Percentiles rank a stretch among this genome's conserved stretches.
Conservation (phyloP, 2,113 vertebrate genomes). For the Phalacrocorax aristotelis region DNA sequence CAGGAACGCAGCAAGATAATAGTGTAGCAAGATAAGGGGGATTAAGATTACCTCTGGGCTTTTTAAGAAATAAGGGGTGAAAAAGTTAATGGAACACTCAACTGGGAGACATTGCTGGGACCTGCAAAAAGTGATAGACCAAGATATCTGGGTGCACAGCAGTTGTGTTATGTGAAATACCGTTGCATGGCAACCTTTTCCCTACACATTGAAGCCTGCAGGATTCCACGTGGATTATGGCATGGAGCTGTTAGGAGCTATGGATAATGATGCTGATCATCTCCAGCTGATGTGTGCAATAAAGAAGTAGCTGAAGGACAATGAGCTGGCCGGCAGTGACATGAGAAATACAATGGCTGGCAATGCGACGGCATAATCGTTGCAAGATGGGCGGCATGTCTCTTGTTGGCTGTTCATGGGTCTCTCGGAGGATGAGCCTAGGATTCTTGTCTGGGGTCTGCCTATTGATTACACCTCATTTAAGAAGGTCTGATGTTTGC, state of each 20-base stretch:
- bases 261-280: not conserved
- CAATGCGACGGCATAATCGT: not conserved
- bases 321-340: not conserved
- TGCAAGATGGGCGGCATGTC: not conserved
- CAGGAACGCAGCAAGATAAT: constrained; percentile 18
- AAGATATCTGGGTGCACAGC: not conserved
- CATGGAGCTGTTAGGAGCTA: not conserved
- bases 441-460: not conserved
- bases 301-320: not conserved
- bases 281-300: not conserved
- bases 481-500: not conserved
- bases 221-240: not conserved
- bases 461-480: not conserved
- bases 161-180: not conserved
- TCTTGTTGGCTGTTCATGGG: not conserved
- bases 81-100: constrained; percentile 62
- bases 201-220: not conserved
- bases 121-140: not conserved
- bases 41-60: constrained; percentile 26
- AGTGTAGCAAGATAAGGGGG: constrained; percentile 45
- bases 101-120: not conserved
- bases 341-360: not conserved
- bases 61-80: constrained; percentile 31
- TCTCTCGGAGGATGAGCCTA: not conserved
- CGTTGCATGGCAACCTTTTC: not conserved